These are phyloP conservation scores for Perizoma flavofasciatum DNA, from an alignment of 2,888 invertebrate species.

Conservation along the genomic window DNA sequence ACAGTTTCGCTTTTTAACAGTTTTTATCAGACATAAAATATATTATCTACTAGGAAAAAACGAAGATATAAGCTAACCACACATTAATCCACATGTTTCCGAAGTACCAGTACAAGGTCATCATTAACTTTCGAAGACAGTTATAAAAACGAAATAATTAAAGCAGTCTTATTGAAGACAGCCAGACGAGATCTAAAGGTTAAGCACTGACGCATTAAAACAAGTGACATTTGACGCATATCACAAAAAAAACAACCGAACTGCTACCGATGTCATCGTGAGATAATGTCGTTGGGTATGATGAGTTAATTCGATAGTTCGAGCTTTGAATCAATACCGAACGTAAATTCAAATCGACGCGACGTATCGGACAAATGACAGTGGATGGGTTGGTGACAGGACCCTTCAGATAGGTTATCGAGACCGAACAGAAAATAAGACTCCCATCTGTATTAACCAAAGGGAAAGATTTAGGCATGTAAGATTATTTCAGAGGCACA, in stretches of 20 bases:
- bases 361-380: constrained; percentile 59
- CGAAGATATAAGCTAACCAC: too few relatives aligned
- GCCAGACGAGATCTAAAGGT: constrained; percentile 6
- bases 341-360: constrained; percentile 62
- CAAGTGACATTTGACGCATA: constrained; percentile 49
- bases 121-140: too few relatives aligned
- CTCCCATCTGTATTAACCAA: too few relatives aligned
- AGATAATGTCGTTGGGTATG: constrained; percentile 66
- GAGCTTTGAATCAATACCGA: constrained; percentile 59
- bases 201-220: constrained; percentile 37
- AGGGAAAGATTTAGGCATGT: too few relatives aligned
- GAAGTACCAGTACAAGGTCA: too few relatives aligned
- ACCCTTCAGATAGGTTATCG: not conserved
- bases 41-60: too few relatives aligned
- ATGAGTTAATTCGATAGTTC: constrained; percentile 74
- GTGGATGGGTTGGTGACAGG: constrained; percentile 37
- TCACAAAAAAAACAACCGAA: constrained; percentile 58
- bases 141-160: constrained; percentile 2
- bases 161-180: constrained; percentile 5
- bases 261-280: constrained; percentile 67
- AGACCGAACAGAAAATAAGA: too few relatives aligned
- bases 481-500: too few relatives aligned
- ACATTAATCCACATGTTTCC: too few relatives aligned
- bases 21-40: too few relatives aligned
- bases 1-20: too few relatives aligned